Base-by-base conservation (phyloP, 1,140 invertebrate genomes). In the Gonioctena quinquepunctata region DNA sequence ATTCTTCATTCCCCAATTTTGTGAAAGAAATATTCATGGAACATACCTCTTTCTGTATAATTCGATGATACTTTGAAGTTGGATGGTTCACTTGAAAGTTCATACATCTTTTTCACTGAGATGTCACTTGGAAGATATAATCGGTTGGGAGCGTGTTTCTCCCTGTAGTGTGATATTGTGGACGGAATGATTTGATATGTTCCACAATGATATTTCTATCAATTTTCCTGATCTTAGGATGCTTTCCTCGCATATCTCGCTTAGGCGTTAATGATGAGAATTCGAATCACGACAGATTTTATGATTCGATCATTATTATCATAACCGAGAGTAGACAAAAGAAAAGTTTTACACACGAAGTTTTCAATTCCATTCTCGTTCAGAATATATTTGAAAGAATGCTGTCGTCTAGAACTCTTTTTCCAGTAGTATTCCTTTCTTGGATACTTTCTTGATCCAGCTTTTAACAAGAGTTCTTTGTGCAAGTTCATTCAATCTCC, bases 181-280 rank as follows among this genome's bases (percentile, higher is more conserved):
- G 60, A 23, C 48, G 18, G 50, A 69, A 72, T 52, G 6, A 28
- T 52, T 64, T 54, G 16, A 67, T 61, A 61, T 71, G 69, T 28
- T 66, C 16, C 25, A 16, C 18, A 26, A 72, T 62, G 16, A 68
- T 19, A 22, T 13, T 33, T 19, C 19, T 33, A 61, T 71, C 42
- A 68, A 71, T 68, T 68, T 68, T 72, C 11, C n/a, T 70, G 61
- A n/a, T 26, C 68, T 67, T 67, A 21, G 63, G 54, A 71, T 71
- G 69, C 18, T 27, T 18, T 54, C 69, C 54, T 54, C 69, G 23
- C 23, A 18, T 66, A 61, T 71, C 69, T n/a, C 11, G 13, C 33
- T 33, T 59, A 54, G 69, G 65, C 21, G 56, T 23, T 11, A 67
- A 25, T 25, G 64, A n/a, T 60, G 64, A 22, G 0, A 18, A 21